phyloP scores from a whole-genome alignment of 2,113 vertebrate genomes.

The Oceanites oceanicus region DNA sequence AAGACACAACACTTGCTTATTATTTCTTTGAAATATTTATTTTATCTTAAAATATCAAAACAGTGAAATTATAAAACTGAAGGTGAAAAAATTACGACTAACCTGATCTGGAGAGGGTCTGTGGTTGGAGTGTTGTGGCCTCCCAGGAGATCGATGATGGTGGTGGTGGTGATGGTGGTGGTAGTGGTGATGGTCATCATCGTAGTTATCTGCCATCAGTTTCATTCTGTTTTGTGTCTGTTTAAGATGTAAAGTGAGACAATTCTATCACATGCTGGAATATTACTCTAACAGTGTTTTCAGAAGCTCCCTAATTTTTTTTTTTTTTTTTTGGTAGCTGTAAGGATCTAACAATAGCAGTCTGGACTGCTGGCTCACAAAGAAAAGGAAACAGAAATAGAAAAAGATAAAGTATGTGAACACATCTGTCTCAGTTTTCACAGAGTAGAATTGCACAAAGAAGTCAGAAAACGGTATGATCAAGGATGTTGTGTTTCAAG shows the following conservation, averaged over 20 bases:
- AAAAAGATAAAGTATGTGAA: background rate
- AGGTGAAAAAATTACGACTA: constrained; percentile 30
- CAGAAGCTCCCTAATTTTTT: background rate
- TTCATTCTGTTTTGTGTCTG: constrained; percentile 99
- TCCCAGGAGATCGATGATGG: constrained; percentile 85
- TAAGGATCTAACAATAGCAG: background rate
- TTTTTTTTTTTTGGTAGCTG: background rate
- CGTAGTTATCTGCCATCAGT: constrained; percentile 94
- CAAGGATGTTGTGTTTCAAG: background rate
- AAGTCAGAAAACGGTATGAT: background rate
- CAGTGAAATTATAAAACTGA: background rate
- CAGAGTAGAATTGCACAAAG: background rate
- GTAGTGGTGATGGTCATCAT: constrained; percentile 91
- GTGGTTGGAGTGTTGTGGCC: constrained; percentile 89
- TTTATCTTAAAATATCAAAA: constrained; percentile 57
- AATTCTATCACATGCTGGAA: constrained; percentile 21
- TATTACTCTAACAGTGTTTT: background rate
- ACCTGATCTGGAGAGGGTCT: constrained; percentile 93
- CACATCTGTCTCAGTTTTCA: background rate
- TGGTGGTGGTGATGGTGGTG: constrained; percentile 82
- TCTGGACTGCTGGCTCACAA: background rate
- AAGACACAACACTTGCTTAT: constrained; percentile 53
- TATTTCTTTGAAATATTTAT: constrained; percentile 59
- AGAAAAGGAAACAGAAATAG: background rate
- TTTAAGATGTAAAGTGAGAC: constrained; percentile 30